These are phyloP conservation scores for Ormia ochracea DNA, from an alignment of 2,888 invertebrate species.

Conservation along the genomic window DNA sequence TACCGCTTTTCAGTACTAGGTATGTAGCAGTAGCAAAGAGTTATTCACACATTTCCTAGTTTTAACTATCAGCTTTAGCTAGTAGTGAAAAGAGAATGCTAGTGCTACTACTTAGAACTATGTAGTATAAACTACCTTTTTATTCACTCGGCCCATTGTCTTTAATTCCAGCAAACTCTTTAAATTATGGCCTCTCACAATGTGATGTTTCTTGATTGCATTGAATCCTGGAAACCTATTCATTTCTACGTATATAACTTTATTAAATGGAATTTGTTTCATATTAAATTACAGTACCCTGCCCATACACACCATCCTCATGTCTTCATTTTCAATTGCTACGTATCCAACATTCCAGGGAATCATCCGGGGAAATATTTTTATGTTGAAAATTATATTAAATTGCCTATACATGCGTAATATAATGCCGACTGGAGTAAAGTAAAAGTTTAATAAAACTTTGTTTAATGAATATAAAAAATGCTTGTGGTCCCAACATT, in stretches of 20 bases:
- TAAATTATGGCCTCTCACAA: background rate
- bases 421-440: background rate
- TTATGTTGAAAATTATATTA: background rate
- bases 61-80: no score
- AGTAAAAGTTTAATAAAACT: constrained; percentile 8
- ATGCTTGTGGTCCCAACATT: constrained; percentile 11
- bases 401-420: background rate
- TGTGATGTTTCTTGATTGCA: no score
- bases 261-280: no score
- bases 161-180: background rate
- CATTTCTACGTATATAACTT: no score
- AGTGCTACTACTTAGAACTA: no score
- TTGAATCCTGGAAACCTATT: no score
- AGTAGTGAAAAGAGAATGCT: no score
- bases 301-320: background rate
- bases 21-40: no score
- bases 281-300: background rate
- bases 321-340: constrained; percentile 9
- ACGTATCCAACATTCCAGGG: background rate
- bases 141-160: no score
- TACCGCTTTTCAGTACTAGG: no score
- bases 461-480: background rate
- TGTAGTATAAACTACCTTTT: no score
- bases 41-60: no score
- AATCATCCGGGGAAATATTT: constrained; percentile 5